Base-by-base conservation (phyloP, 2,113 vertebrate genomes). In the Ifrita kowaldi region DNA sequence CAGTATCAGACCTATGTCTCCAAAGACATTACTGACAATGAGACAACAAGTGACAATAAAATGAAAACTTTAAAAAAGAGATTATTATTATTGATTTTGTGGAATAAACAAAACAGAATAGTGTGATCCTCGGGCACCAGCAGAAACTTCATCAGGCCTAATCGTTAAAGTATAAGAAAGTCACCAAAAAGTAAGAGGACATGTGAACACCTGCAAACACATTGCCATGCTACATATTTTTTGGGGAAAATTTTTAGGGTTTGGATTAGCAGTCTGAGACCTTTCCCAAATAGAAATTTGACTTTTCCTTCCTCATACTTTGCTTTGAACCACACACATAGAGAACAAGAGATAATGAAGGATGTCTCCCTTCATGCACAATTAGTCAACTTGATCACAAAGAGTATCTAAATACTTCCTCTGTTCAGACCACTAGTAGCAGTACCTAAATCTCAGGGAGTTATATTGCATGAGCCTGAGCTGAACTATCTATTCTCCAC, bases 161-260 rank as follows among this genome's bases (percentile, higher is more conserved):
- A 37, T 24, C 52, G 5, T 47, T 59, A 75, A 33, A 82, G 30
- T 70, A 35, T 55, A 56, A 59, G 47, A 69, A 22, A 55, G 23
- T 35, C 23, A 71, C 2, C 4, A 59, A 27, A 76, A 86, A 60
- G 26, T 53, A 73, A 56, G 2, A 64, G 11, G 10, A 24, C 8
- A 10, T 16, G 6, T 0, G 1, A 80, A 67, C 6, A 75, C 11
- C 32, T 87, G 59, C 39, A 76, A 87, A 59, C 17, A 65, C 4
- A 33, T 12, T 71, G 22, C 6, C 7, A 15, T 55, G 22, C 11
- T 46, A 49, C 1, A 0, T 11, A 84, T 33, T 35, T 35, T 6
- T 13, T 30, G 27, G n/a, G 17, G 27, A 78, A 91, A 87, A 64
- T 0, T 49, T 49, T 49, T 26, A 67, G 7, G 2, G 13, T 64